Conservation (phyloP, 2,797 vertebrate genomes). For the Epinephelus coioides region DNA sequence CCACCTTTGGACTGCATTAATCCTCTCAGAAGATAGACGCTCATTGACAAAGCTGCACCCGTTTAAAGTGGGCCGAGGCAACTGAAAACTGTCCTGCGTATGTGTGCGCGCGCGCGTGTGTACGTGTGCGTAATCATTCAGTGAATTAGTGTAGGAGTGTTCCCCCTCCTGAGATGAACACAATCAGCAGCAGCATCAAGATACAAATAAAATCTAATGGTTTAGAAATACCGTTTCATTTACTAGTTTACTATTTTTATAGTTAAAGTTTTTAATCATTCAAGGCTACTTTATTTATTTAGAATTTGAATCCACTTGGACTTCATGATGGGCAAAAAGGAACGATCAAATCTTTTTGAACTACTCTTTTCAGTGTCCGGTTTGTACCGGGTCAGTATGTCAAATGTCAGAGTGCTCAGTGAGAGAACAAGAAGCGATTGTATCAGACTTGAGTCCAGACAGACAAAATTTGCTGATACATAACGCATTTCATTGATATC, state of each 20-base stretch:
- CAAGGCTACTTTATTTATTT: neutral
- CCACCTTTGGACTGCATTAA: slow-evolving; percentile 72
- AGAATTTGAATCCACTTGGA: neutral
- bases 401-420: too few species aligned
- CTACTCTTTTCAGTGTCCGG: too few species aligned
- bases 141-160: neutral
- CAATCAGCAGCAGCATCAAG: neutral
- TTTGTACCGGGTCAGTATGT: too few species aligned
- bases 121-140: neutral
- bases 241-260: neutral
- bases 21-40: slow-evolving; percentile 47
- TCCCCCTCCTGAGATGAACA: neutral
- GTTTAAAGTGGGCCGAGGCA: slow-evolving; percentile 10
- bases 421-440: too few species aligned
- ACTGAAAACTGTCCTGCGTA: neutral
- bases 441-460: too few species aligned
- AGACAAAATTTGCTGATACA: too few species aligned
- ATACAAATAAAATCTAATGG: neutral
- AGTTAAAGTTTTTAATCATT: neutral
- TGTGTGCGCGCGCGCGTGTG: neutral
- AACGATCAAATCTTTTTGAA: too few species aligned
- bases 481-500: too few species aligned
- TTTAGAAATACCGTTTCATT: neutral
- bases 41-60: slow-evolving; percentile 23
- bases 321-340: too few species aligned